phyloP scores from a whole-genome alignment of 2,888 invertebrate genomes.

The Ophion slaviceki region DNA sequence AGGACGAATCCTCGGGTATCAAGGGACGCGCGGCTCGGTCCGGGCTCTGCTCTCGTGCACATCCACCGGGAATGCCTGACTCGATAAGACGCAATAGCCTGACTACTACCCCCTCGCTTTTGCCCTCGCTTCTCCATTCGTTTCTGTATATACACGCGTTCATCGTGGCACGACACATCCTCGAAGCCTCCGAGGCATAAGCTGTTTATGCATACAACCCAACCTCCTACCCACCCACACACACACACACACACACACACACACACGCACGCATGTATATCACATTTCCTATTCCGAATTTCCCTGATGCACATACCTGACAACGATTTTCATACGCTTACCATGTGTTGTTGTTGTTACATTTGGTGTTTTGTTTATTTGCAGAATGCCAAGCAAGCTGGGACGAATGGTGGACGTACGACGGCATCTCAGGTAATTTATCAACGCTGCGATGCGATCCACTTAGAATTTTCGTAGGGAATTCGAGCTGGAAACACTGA shows the following conservation, averaged over 20 bases:
- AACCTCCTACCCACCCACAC: not conserved
- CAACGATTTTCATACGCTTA: not conserved
- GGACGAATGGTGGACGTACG: conserved; percentile 96
- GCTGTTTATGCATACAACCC: not conserved
- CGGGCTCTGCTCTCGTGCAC: conserved; percentile 22
- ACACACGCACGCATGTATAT: too few relatives aligned
- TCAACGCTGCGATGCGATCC: not conserved
- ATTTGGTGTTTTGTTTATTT: conserved; percentile 80
- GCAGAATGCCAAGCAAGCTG: conserved; percentile 91
- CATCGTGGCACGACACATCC: not conserved
- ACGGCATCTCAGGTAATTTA: conserved; percentile 91
- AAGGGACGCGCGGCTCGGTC: not conserved
- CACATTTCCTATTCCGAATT: too few relatives aligned
- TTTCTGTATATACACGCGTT: not conserved
- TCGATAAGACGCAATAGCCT: conserved; percentile 26
- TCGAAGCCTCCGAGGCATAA: not conserved
- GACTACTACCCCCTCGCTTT: conserved; percentile 13
- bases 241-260: not conserved
- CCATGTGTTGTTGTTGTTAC: too few relatives aligned
- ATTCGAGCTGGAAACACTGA: too few relatives aligned
- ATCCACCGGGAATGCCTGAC: conserved; percentile 45
- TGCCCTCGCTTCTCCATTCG: not conserved
- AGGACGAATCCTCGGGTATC: not conserved
- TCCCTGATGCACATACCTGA: too few relatives aligned
- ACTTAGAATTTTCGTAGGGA: not conserved